Evolutionary conservation across 2,113 vertebrate species (phyloP), one percentile per base, ranked within the genome.

Genomic region (Pomatorhinus ruficollis): DNA sequence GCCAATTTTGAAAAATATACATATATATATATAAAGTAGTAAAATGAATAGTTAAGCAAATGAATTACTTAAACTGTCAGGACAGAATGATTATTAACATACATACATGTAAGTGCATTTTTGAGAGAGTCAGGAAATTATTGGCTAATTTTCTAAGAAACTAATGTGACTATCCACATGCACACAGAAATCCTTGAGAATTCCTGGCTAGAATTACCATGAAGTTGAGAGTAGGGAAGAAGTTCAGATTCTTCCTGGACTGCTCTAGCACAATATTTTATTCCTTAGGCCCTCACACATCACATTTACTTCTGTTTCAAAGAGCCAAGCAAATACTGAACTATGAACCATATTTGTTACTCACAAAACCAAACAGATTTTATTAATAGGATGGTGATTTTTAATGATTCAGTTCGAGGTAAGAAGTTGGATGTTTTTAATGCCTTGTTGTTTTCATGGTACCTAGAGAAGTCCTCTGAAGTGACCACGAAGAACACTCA

Each of bases 11-110:
- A 30, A 39, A 59, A 15, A 56, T 3, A 53, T 33, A 59, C 35
- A 84, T 3, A 57, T 21, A 71, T 63, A 90, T 18, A 63, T 60
- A 78, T 12, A 68, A 95, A 97, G 72, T 72, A 95, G 85, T 90
- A 96, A 98, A 97, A 95, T 37, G 33, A 82, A 93, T 33, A 94
- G 80, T 88, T 93, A 95, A 93, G 86, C 39, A 82, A 97, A 74
- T 90, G 35, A 96, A 94, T 92, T 56, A 80, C 80, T 95, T 91
- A 70, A 94, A 95, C 64, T 89, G 74, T 92, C 83, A 66, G 13
- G 86, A 90, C 60, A 87, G 69, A 90, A 63, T 39, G 8, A 92
- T 72, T 96, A 84, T 89, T 90, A 85, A 89, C 22, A 77, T 45
- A 35, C 12, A 71, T 22, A 60, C 10, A 78, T 1, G 42, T 28